Percentiles rank a stretch among this genome's conserved stretches.
Conservation (phyloP, 1,140 invertebrate species). For the Ladona fulva region DNA sequence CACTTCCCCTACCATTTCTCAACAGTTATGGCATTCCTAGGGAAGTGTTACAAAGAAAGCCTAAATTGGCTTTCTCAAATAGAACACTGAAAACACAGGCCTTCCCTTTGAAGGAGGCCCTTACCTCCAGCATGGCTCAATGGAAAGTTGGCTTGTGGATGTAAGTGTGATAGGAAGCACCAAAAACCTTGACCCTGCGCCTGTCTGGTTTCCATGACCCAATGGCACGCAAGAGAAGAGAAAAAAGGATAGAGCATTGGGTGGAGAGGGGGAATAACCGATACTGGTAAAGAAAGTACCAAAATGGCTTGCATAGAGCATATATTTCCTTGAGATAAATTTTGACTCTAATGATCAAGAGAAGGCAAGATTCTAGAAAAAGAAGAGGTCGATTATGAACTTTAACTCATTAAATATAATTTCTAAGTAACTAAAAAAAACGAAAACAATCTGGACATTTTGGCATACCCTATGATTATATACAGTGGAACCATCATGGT, state of each 20-base stretch:
- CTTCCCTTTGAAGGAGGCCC: conserved; percentile 17
- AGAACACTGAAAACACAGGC: conserved; percentile 11
- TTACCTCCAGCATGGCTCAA: conserved; percentile 13
- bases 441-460: no score
- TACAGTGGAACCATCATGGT: no score
- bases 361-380: no score
- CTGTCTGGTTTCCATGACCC: conserved; percentile 30
- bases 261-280: neutral
- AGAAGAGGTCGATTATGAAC: no score
- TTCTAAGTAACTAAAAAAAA: no score
- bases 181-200: conserved; percentile 38
- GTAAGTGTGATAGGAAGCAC: conserved; percentile 38
- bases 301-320: neutral
- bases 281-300: neutral
- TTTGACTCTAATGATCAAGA: no score
- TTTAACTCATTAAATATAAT: no score
- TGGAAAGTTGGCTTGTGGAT: conserved; percentile 20
- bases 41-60: neutral
- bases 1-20: neutral
- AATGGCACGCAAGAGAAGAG: conserved; percentile 16
- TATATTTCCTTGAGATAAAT: no score
- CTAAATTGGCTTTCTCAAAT: neutral
- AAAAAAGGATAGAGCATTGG: neutral
- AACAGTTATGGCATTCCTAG: neutral
- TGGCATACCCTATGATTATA: no score